phyloP scores from a whole-genome alignment of 2,888 invertebrate species.

The Lumbricus terrestris region DNA sequence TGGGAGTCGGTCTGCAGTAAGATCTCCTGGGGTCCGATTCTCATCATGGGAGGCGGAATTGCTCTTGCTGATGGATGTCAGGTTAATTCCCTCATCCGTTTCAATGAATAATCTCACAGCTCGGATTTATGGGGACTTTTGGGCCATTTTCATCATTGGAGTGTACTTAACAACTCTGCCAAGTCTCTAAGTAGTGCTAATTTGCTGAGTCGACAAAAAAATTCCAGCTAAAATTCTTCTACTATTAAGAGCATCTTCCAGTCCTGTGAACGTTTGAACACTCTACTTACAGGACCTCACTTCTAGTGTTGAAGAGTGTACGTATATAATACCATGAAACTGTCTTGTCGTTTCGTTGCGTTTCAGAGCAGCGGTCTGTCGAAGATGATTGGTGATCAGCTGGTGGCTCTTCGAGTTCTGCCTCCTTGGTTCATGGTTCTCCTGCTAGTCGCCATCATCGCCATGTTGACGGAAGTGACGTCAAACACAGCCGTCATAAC shows the following conservation, averaged over 20 bases:
- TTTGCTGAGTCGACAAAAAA: too few relatives aligned
- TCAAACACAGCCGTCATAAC: conserved; percentile 88
- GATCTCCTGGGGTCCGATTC: conserved; percentile 83
- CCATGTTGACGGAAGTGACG: conserved; percentile 82
- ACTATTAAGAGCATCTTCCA: too few relatives aligned
- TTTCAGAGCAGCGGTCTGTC: conserved; percentile 41
- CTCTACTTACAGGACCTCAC: too few relatives aligned
- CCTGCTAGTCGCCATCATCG: conserved; percentile 75
- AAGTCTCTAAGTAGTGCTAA: too few relatives aligned
- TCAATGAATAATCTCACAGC: not conserved
- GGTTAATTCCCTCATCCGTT: conserved; percentile 46
- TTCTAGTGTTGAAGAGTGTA: not conserved
- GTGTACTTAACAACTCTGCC: too few relatives aligned
- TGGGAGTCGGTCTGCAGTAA: conserved; percentile 36
- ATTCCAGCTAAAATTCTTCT: too few relatives aligned
- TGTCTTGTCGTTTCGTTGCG: not conserved
- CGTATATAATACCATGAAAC: not conserved
- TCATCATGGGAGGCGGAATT: conserved; percentile 80
- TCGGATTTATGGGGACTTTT: too few relatives aligned
- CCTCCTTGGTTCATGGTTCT: conserved; percentile 71
- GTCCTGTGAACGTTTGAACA: too few relatives aligned
- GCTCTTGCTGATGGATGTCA: conserved; percentile 83
- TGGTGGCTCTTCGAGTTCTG: conserved; percentile 33
- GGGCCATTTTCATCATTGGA: too few relatives aligned
- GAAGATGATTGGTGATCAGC: conserved; percentile 37